phyloP scores from a whole-genome alignment of 2,888 invertebrate genomes.

The Metallyticus violacea region DNA sequence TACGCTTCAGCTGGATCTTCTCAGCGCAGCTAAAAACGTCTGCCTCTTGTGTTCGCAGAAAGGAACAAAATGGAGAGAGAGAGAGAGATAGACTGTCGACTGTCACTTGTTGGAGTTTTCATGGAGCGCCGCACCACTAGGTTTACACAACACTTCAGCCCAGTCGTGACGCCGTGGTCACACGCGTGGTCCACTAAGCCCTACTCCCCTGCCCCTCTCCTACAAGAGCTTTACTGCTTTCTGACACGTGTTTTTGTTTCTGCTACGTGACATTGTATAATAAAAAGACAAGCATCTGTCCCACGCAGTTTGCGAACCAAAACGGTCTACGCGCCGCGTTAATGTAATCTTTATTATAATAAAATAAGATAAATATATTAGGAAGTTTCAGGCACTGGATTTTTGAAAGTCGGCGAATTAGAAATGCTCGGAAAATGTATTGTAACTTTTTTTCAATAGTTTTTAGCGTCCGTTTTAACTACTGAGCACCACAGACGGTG shows the following conservation, averaged over 20 bases:
- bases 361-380: no score
- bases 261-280: slow-evolving; percentile 16
- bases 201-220: neutral
- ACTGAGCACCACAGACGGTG: no score
- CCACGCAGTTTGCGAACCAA: neutral
- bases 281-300: slow-evolving; percentile 7
- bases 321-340: neutral
- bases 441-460: no score
- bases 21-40: no score
- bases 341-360: no score
- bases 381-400: no score
- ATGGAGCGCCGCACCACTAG: neutral
- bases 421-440: no score
- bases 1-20: no score
- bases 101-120: neutral
- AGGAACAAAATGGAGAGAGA: no score
- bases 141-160: slow-evolving; percentile 16
- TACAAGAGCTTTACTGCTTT: slow-evolving; percentile 15
- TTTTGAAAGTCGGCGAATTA: no score
- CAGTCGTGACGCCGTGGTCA: neutral
- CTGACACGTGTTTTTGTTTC: slow-evolving; percentile 21
- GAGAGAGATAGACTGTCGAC: neutral
- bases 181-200: neutral
- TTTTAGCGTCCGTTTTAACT: no score
- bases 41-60: no score